Evolutionary conservation across 1,140 invertebrate species (phyloP).

Genomic region (Sitodiplosis mosellana): DNA sequence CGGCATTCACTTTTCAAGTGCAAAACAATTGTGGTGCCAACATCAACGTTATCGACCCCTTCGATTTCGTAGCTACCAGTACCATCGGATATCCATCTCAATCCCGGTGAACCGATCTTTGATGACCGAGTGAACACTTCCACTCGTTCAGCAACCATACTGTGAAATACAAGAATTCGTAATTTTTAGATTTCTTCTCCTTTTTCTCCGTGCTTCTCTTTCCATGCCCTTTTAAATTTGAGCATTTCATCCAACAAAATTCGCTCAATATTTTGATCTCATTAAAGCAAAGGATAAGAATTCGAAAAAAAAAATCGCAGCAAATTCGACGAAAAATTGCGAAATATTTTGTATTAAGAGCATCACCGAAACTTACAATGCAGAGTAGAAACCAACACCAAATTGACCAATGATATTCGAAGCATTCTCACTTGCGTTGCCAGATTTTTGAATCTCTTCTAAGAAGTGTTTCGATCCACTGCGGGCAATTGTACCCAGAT

Average conservation of each 20-base stretch:
- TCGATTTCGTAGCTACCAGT: constrained; percentile 78
- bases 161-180: too few species aligned
- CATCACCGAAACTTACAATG: constrained; percentile 46
- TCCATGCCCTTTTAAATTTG: too few species aligned
- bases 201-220: too few species aligned
- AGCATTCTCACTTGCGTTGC: constrained; percentile 34
- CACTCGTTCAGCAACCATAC: constrained; percentile 86
- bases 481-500: constrained; percentile 86
- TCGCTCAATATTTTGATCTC: too few species aligned
- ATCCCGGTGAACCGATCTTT: constrained; percentile 41
- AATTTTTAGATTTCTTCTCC: too few species aligned
- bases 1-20: constrained; percentile 71
- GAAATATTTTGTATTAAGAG: too few species aligned
- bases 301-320: too few species aligned
- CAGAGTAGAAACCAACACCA: constrained; percentile 95
- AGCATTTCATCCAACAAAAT: too few species aligned
- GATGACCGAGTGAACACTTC: constrained; percentile 69
- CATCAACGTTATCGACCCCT: constrained; percentile 60
- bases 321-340: too few species aligned
- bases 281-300: too few species aligned
- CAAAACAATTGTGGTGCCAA: constrained; percentile 86
- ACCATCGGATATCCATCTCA: constrained; percentile 82
- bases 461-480: constrained; percentile 91
- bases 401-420: constrained; percentile 93
- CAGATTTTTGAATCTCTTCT: constrained; percentile 59